Evolutionary conservation across 2,888 invertebrate species (phyloP), one percentile per base, ranked within the genome.

Genomic region (Caenorhabditis imperialis): DNA sequence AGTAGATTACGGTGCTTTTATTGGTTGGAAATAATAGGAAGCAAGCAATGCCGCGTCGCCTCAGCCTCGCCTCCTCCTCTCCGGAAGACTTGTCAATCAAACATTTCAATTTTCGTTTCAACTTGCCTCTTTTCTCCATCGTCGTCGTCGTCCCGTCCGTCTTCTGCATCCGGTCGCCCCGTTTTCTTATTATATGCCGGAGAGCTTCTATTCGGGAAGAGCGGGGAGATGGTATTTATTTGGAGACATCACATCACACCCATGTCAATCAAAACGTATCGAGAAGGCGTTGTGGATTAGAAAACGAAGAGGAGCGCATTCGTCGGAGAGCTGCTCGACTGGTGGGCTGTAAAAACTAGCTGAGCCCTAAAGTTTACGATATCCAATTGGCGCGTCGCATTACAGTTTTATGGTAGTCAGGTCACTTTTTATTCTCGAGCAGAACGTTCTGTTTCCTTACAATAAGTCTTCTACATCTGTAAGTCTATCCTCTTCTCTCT

Each of bases 71-170:
- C 30, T 35, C 51, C 37, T 44, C 51, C 40, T 40, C 16, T 58
- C 67, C 57, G 58, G 65, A 73, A 60, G 65, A 65, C 65, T 73
- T 73, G 73, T 73, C 73, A 73, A 73, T 73, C 73, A 73, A 73
- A 73, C 73, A 73, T 73, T 73, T 73, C 73, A 73, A 73, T 73
- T 73, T 72, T 71, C 71, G 62, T 55, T 62, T 71, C 71, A 62
- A 71, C 62, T 71, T 62, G 55, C 54, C 47, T 65, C 14, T 38
- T 42, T 35, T 45, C 54, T 27, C 61, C 33, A 33, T 30, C 20
- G 50, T 37, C 51, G 38, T 37, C 42, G 22, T 22, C 27, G 51
- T 12, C 33, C 20, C n/a, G 33, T 44, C 35, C 23, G 23, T 27
- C 16, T 54, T 53, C 30, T 30, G 10, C n/a, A n/a, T 69, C 38